phyloP scores from a whole-genome alignment of 2,113 vertebrate species.

The Lamprotornis superbus region DNA sequence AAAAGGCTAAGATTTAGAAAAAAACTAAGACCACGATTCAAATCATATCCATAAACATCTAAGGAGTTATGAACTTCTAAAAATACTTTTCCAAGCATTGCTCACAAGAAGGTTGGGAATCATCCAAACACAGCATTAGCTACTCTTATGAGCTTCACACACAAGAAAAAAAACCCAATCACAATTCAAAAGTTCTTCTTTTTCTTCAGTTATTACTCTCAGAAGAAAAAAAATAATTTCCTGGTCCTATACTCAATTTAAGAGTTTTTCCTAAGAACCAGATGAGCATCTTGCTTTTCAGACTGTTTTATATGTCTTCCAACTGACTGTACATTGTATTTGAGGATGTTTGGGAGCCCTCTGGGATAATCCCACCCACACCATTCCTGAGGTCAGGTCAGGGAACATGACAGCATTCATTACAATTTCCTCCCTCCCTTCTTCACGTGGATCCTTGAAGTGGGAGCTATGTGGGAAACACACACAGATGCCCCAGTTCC shows the following conservation, averaged over 20 bases:
- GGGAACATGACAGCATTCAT: neutral
- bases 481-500: accelerated
- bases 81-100: neutral
- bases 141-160: neutral
- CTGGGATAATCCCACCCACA: neutral
- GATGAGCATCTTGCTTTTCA: neutral
- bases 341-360: neutral
- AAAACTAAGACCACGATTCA: neutral
- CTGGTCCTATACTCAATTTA: neutral
- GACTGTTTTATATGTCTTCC: neutral
- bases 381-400: neutral
- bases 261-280: neutral
- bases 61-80: neutral
- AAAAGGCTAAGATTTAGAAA: neutral
- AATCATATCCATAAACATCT: neutral
- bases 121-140: neutral
- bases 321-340: neutral
- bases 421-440: neutral
- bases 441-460: neutral
- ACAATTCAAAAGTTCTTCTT: neutral
- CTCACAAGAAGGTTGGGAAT: neutral
- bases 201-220: neutral
- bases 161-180: neutral
- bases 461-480: neutral
- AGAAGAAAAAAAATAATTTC: neutral